A percentile compares a stretch with the other conserved stretches of the same genome.
Evolutionary conservation across 2,888 invertebrate species (phyloP).

Genomic region (Diarsia brunnea): DNA sequence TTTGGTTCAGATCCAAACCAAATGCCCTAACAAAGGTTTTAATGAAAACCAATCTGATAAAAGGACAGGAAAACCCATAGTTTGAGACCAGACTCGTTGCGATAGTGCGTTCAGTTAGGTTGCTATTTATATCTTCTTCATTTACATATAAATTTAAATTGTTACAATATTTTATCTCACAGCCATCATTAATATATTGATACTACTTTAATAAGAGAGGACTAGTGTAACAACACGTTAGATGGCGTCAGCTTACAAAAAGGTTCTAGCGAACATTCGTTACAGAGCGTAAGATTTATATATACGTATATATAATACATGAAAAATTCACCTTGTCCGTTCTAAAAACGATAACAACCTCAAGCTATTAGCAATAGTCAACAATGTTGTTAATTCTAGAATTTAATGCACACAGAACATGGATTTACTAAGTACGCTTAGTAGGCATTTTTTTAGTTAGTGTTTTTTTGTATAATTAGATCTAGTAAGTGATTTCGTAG

Average conservation of each 20-base stretch:
- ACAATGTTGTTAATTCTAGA: conserved; percentile 90
- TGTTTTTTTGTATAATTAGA: conserved; percentile 67
- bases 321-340: conserved; percentile 89
- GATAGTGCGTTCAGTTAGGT: conserved; percentile 79
- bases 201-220: conserved; percentile 90
- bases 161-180: conserved; percentile 90
- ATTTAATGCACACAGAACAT: conserved; percentile 88
- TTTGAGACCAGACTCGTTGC: conserved; percentile 76
- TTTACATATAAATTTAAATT: conserved; percentile 90
- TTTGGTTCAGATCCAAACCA: conserved; percentile 53
- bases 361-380: conserved; percentile 91
- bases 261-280: conserved; percentile 89
- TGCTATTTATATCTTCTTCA: conserved; percentile 83
- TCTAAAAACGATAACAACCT: conserved; percentile 91
- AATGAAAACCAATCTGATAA: conserved; percentile 61
- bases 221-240: conserved; percentile 88
- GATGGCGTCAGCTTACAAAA: conserved; percentile 89
- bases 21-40: conserved; percentile 44
- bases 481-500: conserved; percentile 66
- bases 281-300: conserved; percentile 81
- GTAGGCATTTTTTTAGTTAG: conserved; percentile 73
- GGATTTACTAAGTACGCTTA: conserved; percentile 83
- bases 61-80: conserved; percentile 61
- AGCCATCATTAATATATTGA: conserved; percentile 91
- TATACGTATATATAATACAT: conserved; percentile 82